Base-by-base conservation (phyloP, 2,888 invertebrate genomes). In the Drosophila pseudotakahashii region DNA sequence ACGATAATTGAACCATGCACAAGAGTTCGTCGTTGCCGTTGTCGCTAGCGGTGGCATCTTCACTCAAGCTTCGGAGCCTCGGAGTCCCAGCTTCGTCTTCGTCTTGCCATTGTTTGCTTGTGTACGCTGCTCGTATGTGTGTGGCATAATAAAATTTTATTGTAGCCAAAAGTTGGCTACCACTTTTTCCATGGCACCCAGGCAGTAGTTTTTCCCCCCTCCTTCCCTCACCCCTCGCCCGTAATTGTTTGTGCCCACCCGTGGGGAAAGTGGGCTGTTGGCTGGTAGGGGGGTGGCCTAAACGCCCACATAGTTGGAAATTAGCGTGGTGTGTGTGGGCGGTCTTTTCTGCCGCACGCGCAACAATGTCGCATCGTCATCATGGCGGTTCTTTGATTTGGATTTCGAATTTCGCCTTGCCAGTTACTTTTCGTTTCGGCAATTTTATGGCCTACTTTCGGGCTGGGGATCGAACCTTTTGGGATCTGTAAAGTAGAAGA, bases 1-100 rank as follows among this genome's bases (percentile, higher is more conserved):
- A 89, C 88, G 88, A 90, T 90, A 90, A 90, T 89, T 90, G 90
- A 90, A 90, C 89, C 90, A 90, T 90, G 88, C 90, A 90, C 84
- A 87, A 83, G 88, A 88, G 83, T 84, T 84, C 78, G 77, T 85
- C 88, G 71, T 61, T 55, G 75, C 55, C 76, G 63, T 51, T 47
- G 60, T n/a, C 48, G 54, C 23, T 48, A 57, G 45, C 60, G 50
- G 51, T 45, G 37, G 63, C 62, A 53, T 64, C 61, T 60, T 32
- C 71, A 11, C 14, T 47, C 47, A 14, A 52, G 26, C 26, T 30
- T 7, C 30, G 7, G 63, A 26, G 2, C 26, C 6, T 54, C 16
- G 10, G 60, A 60, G 47, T 57, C 58, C 19, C 19, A 19, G 19
- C 19, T 19, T 19, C 19, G 3, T 61, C 76, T 57, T 51, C 80